Conservation (phyloP, 2,888 invertebrate genomes). For the Nemurella pictetii region DNA sequence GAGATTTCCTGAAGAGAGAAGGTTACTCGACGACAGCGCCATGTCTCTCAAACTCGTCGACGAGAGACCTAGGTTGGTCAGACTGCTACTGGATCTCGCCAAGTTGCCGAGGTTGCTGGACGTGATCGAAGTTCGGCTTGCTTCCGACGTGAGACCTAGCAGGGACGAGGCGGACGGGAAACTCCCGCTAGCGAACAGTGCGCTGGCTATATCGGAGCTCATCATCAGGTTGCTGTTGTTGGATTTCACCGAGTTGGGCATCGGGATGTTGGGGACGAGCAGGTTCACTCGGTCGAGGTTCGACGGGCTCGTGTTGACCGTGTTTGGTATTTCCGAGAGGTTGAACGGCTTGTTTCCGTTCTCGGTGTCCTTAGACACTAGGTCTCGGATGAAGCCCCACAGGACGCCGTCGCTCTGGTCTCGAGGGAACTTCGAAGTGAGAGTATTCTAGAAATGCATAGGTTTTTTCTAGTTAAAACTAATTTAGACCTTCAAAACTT, state of each 20-base stretch:
- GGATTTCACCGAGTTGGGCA: slow-evolving; percentile 52
- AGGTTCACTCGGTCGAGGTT: slow-evolving; percentile 45
- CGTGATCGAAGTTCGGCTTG: slow-evolving; percentile 49
- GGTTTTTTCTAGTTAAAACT: too few relatives aligned
- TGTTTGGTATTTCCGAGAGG: slow-evolving; percentile 31
- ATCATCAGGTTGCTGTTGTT: slow-evolving; percentile 44
- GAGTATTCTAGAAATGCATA: slow-evolving; percentile 58
- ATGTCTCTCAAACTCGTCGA: slow-evolving; percentile 40
- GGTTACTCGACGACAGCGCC: slow-evolving; percentile 32
- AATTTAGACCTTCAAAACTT: too few relatives aligned
- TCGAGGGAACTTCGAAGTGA: slow-evolving; percentile 79
- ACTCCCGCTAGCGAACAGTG: slow-evolving; percentile 68
- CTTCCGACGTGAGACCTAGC: slow-evolving; percentile 38
- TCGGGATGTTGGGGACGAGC: slow-evolving; percentile 52
- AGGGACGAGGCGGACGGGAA: slow-evolving; percentile 54
- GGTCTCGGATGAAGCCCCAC: slow-evolving; percentile 78
- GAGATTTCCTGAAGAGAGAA: slow-evolving; percentile 24
- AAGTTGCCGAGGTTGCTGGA: slow-evolving; percentile 54
- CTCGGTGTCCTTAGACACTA: slow-evolving; percentile 57
- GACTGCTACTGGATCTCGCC: slow-evolving; percentile 51
- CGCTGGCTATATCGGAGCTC: slow-evolving; percentile 63
- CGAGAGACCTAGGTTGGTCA: slow-evolving; percentile 55
- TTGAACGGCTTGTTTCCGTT: slow-evolving; percentile 35
- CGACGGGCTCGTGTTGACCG: slow-evolving; percentile 31
- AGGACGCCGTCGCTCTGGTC: slow-evolving; percentile 75